Percentiles rank a stretch among this genome's conserved stretches.
Conservation (phyloP, 2,888 invertebrate genomes). For the Diploptera punctata region DNA sequence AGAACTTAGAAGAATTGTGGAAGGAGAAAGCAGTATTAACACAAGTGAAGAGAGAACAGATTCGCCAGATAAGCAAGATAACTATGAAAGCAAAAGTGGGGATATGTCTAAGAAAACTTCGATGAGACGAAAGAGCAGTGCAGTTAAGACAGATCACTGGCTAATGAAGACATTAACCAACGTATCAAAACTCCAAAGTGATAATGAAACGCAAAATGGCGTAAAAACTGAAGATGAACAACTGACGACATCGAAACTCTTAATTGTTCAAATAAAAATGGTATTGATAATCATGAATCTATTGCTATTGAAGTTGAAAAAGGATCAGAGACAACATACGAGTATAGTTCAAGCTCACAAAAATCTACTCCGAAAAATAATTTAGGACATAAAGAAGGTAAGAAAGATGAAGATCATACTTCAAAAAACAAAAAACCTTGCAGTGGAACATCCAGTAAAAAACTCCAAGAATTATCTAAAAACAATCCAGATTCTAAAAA, state of each 20-base stretch:
- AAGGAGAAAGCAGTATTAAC: background rate
- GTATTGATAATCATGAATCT: too few relatives aligned
- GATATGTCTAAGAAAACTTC: background rate
- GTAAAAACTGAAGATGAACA: background rate
- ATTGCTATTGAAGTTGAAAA: background rate
- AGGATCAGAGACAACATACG: background rate
- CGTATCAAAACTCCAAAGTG: background rate
- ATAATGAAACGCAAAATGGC: background rate
- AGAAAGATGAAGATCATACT: background rate
- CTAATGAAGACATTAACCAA: slow-evolving; percentile 51
- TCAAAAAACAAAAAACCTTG: background rate
- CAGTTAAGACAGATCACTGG: slow-evolving; percentile 52
- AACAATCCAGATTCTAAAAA: background rate
- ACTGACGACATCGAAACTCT: background rate
- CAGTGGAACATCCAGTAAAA: background rate
- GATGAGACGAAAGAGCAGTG: background rate
- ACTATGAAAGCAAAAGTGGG: background rate
- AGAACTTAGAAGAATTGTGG: too few relatives aligned
- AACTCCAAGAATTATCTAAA: background rate
- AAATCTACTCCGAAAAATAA: background rate
- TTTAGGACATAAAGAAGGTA: background rate
- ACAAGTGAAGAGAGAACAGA: background rate
- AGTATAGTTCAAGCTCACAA: background rate
- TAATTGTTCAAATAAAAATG: background rate
- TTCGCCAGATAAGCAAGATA: background rate